Base-by-base conservation (phyloP, 2,113 vertebrate genomes). In the Emydura subglobosa region DNA sequence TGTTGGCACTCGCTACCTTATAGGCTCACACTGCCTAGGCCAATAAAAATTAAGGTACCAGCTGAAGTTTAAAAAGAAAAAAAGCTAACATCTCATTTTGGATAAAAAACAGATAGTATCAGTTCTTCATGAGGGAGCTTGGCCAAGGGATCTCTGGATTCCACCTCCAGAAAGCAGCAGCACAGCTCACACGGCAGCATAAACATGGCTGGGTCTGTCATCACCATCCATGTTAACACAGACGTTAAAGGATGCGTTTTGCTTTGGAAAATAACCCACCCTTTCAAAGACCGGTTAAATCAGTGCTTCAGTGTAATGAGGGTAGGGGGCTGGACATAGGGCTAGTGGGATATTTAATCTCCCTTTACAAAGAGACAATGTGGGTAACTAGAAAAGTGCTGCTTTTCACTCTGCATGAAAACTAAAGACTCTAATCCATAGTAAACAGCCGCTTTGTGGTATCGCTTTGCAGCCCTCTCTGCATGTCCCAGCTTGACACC, bases 301-400 rank as follows among this genome's bases (percentile, higher is more conserved):
- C 80, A 68, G 10, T n/a, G 10, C 49, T 1, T 0, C 3, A 5
- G 74, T 42, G 74, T 12, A 8, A 6, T 10, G 57, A 53, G 51
- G 51, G 72, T 42, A 16, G 49, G n/a, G 21, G 10, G 34, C 11
- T 0, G 1, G 31, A 76, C 61, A 4, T 4, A 21, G 54, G n/a
- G 76, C 61, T 78, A 61, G 39, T 82, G 68, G 34, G 87, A 80
- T n/a, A 31, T 24, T 84, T 68, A 72, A 34, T 44, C 2, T 54
- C 22, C 42, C 86, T 49, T 12, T n/a, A 2, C 24, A 47, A 57
- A 6, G 51, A 39, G 27, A 5, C 4, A 39, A 85, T 54, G 39
- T n/a, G 51, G n/a, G 44, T 5, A 24, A 76, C 13, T 7, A 44
- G 53, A 80, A 68, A 90, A 47, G 24, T 34, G 68, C 68, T 19